Evolutionary conservation across 1,140 invertebrate species (phyloP), one percentile per base, ranked within the genome.

Genomic region (Magallana ariakensis): DNA sequence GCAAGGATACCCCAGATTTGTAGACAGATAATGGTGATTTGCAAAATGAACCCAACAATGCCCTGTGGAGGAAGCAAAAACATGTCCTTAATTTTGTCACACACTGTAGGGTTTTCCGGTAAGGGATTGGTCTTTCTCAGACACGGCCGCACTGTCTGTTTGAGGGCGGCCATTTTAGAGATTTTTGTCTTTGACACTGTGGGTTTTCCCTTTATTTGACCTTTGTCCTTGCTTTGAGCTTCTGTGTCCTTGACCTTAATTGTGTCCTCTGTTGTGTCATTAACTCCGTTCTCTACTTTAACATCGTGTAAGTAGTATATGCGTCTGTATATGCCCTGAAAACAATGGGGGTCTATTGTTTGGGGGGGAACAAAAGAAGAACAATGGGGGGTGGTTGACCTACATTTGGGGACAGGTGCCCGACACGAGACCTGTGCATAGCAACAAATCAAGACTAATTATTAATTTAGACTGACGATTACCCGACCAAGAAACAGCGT

Each of bases 1-100:
- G 96, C 97, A 58, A 97, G 94, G 9, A 97, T 95, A 70, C 97
- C 96, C 97, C 97, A 98, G 22, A 96, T 94, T 75, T 97, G 94
- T n/a, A 97, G 55, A 60, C 93, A 91, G 13, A 92, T 58, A 0
- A 91, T 56, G 5, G 87, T 56, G 70, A 91, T 89, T 60, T 92
- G 89, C 15, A 94, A 19, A 10, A 90, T 88, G 0, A 88, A 87
- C 3, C 89, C 92, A 0, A 93, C n/a, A 11, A 87, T 88, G n/a
- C 93, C 93, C 81, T 92, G 92, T 15, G 91, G 93, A 11, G 93
- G 93, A 66, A 92, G 90, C 83, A 92, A 83, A 56, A 93, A 90
- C 10, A 88, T 87, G 33, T 92, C 87, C 62, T 80, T 87, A 3
- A 93, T 53, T 46, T 82, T 90, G 15, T 92, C 82, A 0, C 81